Percentiles rank a stretch among this genome's conserved stretches.
phyloP scores from a whole-genome alignment of 2,888 invertebrate species.

The Chorisops tibialis region DNA sequence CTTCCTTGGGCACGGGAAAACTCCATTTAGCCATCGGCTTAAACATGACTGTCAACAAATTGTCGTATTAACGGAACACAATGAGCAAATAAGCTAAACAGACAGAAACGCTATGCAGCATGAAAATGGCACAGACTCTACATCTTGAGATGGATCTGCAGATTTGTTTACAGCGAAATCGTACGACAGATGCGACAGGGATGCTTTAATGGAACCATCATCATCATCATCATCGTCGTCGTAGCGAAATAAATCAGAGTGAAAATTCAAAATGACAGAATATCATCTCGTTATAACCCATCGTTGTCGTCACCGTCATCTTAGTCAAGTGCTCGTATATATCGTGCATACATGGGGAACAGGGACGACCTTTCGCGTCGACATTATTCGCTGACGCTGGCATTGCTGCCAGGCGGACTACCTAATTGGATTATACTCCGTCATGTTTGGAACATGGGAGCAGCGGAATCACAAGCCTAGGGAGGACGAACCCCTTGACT shows the following conservation, averaged over 20 bases:
- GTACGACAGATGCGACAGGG: no score
- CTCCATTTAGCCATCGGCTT: constrained; percentile 27
- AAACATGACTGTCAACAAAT: constrained; percentile 32
- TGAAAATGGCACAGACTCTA: constrained; percentile 2
- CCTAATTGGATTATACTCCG: constrained; percentile 21
- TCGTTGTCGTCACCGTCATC: constrained; percentile 4
- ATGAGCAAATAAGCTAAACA: constrained; percentile 30
- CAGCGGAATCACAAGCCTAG: no score
- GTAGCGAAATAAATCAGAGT: constrained; percentile 5
- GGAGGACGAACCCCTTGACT: no score
- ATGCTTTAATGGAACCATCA: neutral
- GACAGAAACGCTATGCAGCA: constrained; percentile 12
- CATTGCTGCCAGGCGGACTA: neutral
- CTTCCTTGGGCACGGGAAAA: neutral
- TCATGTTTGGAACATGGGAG: no score
- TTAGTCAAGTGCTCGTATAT: no score
- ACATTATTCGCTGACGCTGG: no score
- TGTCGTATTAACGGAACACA: constrained; percentile 33
- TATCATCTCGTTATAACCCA: constrained; percentile 21
- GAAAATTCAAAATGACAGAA: constrained; percentile 19
- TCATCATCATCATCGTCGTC: constrained; percentile 6
- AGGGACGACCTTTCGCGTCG: no score
- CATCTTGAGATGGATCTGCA: no score
- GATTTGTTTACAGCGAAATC: no score
- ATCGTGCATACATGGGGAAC: no score